These are phyloP conservation scores for Teleogryllus oceanicus DNA, from an alignment of 2,888 invertebrate species.

Conservation along the genomic window DNA sequence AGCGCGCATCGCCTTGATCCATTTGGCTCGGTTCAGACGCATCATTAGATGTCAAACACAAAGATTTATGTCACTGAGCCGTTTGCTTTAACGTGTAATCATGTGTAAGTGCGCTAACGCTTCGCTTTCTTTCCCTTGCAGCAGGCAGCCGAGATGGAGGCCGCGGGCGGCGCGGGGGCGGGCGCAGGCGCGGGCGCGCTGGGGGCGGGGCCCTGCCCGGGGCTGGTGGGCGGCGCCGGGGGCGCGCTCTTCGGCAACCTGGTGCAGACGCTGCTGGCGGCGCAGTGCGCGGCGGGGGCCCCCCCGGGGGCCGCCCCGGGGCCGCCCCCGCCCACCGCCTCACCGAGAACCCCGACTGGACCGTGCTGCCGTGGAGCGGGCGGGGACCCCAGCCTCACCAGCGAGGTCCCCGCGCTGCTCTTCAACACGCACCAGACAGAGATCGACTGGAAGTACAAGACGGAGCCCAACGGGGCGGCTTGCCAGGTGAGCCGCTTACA, in stretches of 20 bases:
- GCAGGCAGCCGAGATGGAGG: too few relatives aligned
- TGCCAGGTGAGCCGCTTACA: not conserved
- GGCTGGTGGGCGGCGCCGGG: conserved; percentile 44
- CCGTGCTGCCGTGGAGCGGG: conserved; percentile 54
- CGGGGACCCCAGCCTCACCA: conserved; percentile 49
- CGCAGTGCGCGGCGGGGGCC: conserved; percentile 57
- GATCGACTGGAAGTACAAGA: conserved; percentile 51
- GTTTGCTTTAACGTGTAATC: too few relatives aligned
- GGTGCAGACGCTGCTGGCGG: conserved; percentile 57
- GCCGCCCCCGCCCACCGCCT: not conserved
- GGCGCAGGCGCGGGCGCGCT: conserved; percentile 6
- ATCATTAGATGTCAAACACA: too few relatives aligned
- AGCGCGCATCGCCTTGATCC: too few relatives aligned
- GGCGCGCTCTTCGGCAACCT: conserved; percentile 56
- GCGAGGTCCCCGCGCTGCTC: conserved; percentile 49
- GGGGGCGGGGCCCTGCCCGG: conserved; percentile 38
- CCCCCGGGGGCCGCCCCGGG: too few relatives aligned
- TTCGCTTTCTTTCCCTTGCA: too few relatives aligned
- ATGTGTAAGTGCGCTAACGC: too few relatives aligned
- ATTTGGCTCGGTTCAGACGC: too few relatives aligned
- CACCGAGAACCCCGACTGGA: conserved; percentile 44
- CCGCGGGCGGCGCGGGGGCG: too few relatives aligned
- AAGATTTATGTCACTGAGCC: too few relatives aligned
- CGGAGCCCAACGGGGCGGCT: conserved; percentile 43
- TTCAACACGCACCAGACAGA: conserved; percentile 41